phyloP scores from a whole-genome alignment of 2,888 invertebrate genomes.

The Cloeon dipterum region DNA sequence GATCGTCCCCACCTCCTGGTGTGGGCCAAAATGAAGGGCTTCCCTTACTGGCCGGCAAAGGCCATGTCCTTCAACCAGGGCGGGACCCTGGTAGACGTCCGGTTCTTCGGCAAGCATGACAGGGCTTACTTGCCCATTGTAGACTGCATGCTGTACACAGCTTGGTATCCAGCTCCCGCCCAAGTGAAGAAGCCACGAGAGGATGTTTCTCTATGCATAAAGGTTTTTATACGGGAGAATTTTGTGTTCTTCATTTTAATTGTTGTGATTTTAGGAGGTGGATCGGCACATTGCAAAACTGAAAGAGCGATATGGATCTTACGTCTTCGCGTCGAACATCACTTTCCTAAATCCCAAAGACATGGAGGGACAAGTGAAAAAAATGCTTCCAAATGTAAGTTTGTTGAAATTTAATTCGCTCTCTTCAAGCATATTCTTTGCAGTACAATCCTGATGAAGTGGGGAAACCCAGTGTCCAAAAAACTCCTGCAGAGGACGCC shows the following conservation, averaged over 20 bases:
- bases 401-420: too few relatives aligned
- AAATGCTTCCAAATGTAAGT: constrained; percentile 31
- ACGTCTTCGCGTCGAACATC: constrained; percentile 47
- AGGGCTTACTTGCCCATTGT: too few relatives aligned
- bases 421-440: too few relatives aligned
- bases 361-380: constrained; percentile 33
- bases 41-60: constrained; percentile 96
- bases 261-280: constrained; percentile 37
- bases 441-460: not conserved
- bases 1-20: constrained; percentile 68
- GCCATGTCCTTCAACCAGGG: constrained; percentile 47
- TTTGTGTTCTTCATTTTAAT: constrained; percentile 3
- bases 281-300: constrained; percentile 52
- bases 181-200: too few relatives aligned
- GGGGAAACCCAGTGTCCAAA: too few relatives aligned
- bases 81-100: constrained; percentile 55
- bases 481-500: not conserved
- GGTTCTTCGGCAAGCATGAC: constrained; percentile 91
- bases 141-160: too few relatives aligned
- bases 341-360: constrained; percentile 39
- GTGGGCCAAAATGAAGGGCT: constrained; percentile 93
- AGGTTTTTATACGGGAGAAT: too few relatives aligned
- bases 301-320: constrained; percentile 41
- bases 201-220: too few relatives aligned
- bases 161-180: too few relatives aligned